phyloP scores from a whole-genome alignment of 2,888 invertebrate genomes.

The Apodemia zela region DNA sequence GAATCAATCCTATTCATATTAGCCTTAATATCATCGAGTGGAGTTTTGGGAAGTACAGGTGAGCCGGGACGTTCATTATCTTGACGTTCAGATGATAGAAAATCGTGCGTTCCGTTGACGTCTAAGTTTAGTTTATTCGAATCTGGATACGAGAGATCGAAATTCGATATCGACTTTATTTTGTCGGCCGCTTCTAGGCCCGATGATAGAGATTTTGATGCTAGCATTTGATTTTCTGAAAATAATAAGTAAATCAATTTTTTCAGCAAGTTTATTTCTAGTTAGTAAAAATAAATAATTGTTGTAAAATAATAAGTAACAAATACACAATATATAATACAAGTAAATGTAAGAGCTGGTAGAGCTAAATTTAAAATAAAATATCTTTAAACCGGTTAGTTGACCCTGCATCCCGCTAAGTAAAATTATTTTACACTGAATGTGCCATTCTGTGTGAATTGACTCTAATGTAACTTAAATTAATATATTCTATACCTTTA shows the following conservation, averaged over 20 bases:
- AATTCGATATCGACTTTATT: conserved; percentile 49
- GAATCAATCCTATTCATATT: conserved; percentile 76
- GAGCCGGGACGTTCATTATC: conserved; percentile 40
- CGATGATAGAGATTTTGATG: conserved; percentile 54
- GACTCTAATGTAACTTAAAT: no score
- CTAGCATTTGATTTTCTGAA: conserved; percentile 33
- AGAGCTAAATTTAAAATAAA: no score
- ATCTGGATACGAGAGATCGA: conserved; percentile 51
- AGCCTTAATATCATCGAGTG: conserved; percentile 61
- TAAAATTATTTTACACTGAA: no score
- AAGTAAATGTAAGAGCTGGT: not conserved
- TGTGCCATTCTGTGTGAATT: no score
- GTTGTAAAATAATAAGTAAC: no score
- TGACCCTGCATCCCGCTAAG: no score
- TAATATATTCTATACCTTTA: conserved; percentile 33
- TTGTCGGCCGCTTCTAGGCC: conserved; percentile 49
- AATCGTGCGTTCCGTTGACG: conserved; percentile 57
- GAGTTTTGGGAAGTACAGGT: conserved; percentile 36
- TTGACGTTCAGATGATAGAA: conserved; percentile 51
- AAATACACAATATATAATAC: not conserved
- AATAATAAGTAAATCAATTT: not conserved
- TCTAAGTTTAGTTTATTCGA: conserved; percentile 32
- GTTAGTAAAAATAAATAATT: no score
- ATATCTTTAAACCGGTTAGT: no score
- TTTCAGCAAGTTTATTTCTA: no score